Percentiles rank a stretch among this genome's conserved stretches.
Conservation (phyloP, 2,113 vertebrate genomes). For the Phyllopteryx taeniolatus region DNA sequence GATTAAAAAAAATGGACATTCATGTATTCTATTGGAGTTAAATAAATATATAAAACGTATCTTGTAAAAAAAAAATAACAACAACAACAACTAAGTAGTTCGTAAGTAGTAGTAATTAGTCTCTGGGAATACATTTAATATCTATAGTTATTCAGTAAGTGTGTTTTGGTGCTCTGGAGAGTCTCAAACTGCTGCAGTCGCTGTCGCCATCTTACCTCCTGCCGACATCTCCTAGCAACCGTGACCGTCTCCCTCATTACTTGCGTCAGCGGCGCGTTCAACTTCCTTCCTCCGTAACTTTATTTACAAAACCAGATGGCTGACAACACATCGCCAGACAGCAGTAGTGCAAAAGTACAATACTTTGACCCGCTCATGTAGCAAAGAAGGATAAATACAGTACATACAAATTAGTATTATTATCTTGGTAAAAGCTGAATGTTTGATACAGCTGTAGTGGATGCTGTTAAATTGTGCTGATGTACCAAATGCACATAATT, state of each 20-base stretch:
- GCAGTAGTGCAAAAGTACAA: neutral
- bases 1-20: no score
- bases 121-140: neutral
- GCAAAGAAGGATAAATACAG: neutral
- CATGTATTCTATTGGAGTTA: no score
- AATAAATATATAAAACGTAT: no score
- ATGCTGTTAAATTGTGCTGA: neutral
- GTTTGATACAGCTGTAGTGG: neutral
- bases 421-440: neutral
- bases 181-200: slow-evolving; percentile 42
- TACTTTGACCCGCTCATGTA: neutral
- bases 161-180: slow-evolving; percentile 23
- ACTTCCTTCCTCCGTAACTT: slow-evolving; percentile 66
- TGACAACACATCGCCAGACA: slow-evolving; percentile 4
- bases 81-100: neutral
- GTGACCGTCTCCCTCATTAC: slow-evolving; percentile 55
- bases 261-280: slow-evolving; percentile 47
- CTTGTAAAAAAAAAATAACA: neutral
- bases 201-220: slow-evolving; percentile 47
- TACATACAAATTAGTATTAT: neutral
- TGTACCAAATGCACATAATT: slow-evolving; percentile 6
- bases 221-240: slow-evolving; percentile 68
- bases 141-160: neutral
- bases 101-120: neutral
- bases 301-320: slow-evolving; percentile 64